A percentile compares a stretch with the other conserved stretches of the same genome.
Evolutionary conservation across 2,797 vertebrate genomes (phyloP).

Genomic region (Aeoliscus strigatus): DNA sequence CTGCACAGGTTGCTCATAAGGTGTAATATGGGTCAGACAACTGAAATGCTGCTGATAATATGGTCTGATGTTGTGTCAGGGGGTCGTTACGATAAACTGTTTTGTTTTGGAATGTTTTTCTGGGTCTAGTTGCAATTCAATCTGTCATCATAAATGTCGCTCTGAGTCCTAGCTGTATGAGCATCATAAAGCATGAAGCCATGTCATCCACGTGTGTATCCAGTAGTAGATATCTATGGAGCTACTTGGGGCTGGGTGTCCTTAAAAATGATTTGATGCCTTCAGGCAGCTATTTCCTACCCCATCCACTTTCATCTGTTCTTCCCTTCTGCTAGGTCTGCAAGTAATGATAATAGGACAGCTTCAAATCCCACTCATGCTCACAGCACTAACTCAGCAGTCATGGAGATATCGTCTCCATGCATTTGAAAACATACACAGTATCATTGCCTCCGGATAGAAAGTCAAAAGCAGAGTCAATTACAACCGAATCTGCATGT

Average conservation of each 20-base stretch:
- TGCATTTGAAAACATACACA: slow-evolving; percentile 23
- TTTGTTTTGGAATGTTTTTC: slow-evolving; percentile 6
- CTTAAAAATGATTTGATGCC: slow-evolving; percentile 36
- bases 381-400: slow-evolving; percentile 18
- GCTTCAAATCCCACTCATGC: slow-evolving; percentile 11
- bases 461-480: slow-evolving; percentile 15
- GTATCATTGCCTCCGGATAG: slow-evolving; percentile 24
- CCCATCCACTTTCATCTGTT: slow-evolving; percentile 26
- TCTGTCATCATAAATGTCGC: slow-evolving; percentile 1
- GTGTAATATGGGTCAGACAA: too few relatives aligned
- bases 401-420: slow-evolving; percentile 24
- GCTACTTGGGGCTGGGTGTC: slow-evolving; percentile 13
- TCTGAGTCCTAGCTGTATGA: not conserved
- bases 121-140: slow-evolving; percentile 4
- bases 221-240: slow-evolving; percentile 3
- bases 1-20: too few relatives aligned
- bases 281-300: slow-evolving; percentile 35
- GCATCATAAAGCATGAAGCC: slow-evolving; percentile 4
- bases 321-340: slow-evolving; percentile 17
- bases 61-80: too few relatives aligned
- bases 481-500: slow-evolving; percentile 21
- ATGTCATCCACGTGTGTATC: slow-evolving; percentile 6
- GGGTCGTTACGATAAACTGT: slow-evolving; percentile 5
- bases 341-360: slow-evolving; percentile 28
- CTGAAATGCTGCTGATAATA: too few relatives aligned